phyloP scores from a whole-genome alignment of 2,797 vertebrate species.

The Selene dorsalis region DNA sequence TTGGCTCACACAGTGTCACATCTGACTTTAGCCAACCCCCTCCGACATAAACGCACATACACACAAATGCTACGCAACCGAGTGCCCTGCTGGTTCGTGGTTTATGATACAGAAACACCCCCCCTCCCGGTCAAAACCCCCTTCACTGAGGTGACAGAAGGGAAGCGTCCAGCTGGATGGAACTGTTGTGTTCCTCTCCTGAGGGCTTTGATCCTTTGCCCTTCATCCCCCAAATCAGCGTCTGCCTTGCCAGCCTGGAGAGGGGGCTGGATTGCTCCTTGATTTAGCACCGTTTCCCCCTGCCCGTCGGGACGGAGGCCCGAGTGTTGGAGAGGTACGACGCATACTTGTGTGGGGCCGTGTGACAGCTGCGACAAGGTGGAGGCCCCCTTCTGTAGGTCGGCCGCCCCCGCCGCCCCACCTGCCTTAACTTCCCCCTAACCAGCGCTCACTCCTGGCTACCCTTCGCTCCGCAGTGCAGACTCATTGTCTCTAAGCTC shows the following conservation, averaged over 20 bases:
- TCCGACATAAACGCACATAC: constrained; percentile 54
- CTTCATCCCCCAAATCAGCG: constrained; percentile 68
- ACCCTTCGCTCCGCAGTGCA: constrained; percentile 56
- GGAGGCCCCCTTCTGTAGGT: constrained; percentile 47
- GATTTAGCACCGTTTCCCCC: constrained; percentile 71
- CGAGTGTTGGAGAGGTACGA: constrained; percentile 29
- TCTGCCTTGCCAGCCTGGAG: constrained; percentile 59
- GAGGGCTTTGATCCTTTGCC: constrained; percentile 79
- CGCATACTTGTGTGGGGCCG: constrained; percentile 60
- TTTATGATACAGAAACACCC: constrained; percentile 64
- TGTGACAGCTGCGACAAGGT: constrained; percentile 78
- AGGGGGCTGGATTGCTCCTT: constrained; percentile 65
- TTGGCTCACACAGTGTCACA: constrained; percentile 71
- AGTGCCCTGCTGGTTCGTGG: constrained; percentile 59
- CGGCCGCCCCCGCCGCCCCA: constrained; percentile 28
- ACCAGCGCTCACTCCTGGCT: constrained; percentile 51
- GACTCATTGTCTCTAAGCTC: constrained; percentile 77
- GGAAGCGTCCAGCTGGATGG: constrained; percentile 78
- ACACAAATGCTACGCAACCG: constrained; percentile 45
- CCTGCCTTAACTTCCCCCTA: constrained; percentile 46
- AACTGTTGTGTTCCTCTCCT: constrained; percentile 74
- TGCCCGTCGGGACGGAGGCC: constrained; percentile 40
- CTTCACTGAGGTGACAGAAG: constrained; percentile 73
- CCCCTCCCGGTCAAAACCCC: constrained; percentile 50
- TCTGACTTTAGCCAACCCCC: constrained; percentile 77